Evolutionary conservation across 1,140 invertebrate species (phyloP), one percentile per base, ranked within the genome.

Genomic region (Cydia strobilella): DNA sequence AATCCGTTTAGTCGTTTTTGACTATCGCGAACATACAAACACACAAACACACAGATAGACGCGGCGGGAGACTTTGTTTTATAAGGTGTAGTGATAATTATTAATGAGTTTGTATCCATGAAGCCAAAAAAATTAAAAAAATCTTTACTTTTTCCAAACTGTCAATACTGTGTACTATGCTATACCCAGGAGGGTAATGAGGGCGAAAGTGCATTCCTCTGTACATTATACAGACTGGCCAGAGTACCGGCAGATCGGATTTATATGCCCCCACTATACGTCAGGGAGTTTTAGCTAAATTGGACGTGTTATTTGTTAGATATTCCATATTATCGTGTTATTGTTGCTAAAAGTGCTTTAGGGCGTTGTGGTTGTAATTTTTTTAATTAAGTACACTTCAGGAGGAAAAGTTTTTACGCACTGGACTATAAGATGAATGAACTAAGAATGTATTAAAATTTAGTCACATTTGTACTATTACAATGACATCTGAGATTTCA

Each of bases 121-220:
- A 3, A 31, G 0, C 31, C 25, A 42, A 42, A 10, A 3, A 42
- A 2, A 42, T 42, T 25, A 25, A 42, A 15, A 48, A 48, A 48
- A 25, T 5, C 5, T 5, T 15, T n/a, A 66, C 3, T n/a, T 15
- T 35, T 3, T 31, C 6, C 27, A 39, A 0, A 35, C 31, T 69
- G 7, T 39, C 7, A 18, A 69, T 2, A 35, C 27, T 69, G 72
- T 73, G 23, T 23, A 72, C 48, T 73, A 13, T 4, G 23, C 23
- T 31, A 23, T 7, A 74, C 78, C 75, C 77, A 66, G 4, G 69
- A 51, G 79, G 76, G 72, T 80, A 83, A 80, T 84, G 80, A 82
- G 80, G 78, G 79, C 72, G 81, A 84, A 84, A 85, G 81, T 85
- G 82, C 84, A 84, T 79, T 79, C 81, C 80, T 76, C 73, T 82